Percentiles rank a stretch among this genome's conserved stretches.
Conservation (phyloP, 2,888 invertebrate genomes). For the Lycocerus yunnanus region DNA sequence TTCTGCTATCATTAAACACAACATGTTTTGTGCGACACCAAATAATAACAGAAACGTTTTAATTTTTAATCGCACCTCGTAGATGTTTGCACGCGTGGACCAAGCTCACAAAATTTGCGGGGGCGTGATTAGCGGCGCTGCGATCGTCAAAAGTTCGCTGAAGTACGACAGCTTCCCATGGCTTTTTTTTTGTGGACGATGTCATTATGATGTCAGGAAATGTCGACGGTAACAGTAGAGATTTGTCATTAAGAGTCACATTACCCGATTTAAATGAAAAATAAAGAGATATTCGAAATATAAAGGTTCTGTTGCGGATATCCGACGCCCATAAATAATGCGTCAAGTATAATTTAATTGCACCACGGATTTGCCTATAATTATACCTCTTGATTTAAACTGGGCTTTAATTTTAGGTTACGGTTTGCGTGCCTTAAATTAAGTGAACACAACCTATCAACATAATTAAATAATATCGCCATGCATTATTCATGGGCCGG, state of each 20-base stretch:
- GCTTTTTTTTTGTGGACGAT: background rate
- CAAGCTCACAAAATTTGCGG: background rate
- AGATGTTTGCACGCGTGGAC: background rate
- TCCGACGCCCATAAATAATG: constrained; percentile 36
- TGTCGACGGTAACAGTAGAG: background rate
- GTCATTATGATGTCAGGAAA: background rate
- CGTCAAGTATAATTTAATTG: constrained; percentile 32
- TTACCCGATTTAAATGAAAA: background rate
- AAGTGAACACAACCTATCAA: constrained; percentile 22
- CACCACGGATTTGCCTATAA: constrained; percentile 33
- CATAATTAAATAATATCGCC: constrained; percentile 29
- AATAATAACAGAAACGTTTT: background rate
- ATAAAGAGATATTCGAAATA: constrained; percentile 4
- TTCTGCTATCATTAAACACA: constrained; percentile 39
- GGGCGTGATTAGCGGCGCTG: no score
- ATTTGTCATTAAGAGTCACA: background rate
- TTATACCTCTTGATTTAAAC: constrained; percentile 30
- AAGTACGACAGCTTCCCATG: background rate
- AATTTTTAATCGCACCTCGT: background rate
- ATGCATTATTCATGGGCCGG: constrained; percentile 24
- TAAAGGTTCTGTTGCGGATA: constrained; percentile 30
- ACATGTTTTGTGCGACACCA: constrained; percentile 28
- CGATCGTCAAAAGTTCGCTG: no score
- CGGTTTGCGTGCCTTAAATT: constrained; percentile 23
- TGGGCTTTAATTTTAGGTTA: constrained; percentile 33